Base-by-base conservation (phyloP, 1,140 invertebrate genomes). In the Rhizoglyphus robini region DNA sequence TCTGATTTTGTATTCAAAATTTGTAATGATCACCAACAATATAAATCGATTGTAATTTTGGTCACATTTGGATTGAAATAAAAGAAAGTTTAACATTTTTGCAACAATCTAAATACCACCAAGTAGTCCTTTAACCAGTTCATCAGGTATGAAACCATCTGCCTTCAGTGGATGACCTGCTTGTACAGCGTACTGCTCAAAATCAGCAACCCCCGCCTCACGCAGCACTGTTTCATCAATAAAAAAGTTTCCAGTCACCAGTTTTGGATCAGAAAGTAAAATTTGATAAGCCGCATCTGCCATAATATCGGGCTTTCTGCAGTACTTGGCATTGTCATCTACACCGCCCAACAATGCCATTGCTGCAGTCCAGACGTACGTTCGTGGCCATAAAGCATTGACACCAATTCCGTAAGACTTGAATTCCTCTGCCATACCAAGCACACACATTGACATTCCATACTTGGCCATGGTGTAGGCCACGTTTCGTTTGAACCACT, bases 391-490 rank as follows among this genome's bases (percentile, higher is more conserved):
- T 0, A 99, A 78, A 3, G 94, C 90, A 79, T 99, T 99, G 0
- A 98, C 93, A 38, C 86, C 91, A 69, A 99, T 86, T 65, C 85
- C 81, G 65, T 85, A 81, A 8, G 79, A 75, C 70, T 82, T 84
- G 68, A 96, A 88, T 79, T 99, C 96, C 68, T 88, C 88, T 41
- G 90, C 80, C 90, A 97, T 96, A 38, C 96, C 94, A n/a, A 99
- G 78, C 1, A 89, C 90, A 77, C 92, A 97, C 90, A 98, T 91
- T 0, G 91, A 95, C 96, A 99, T 99, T 20, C 95, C 94, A 74
- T 95, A 98, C 73, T 99, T 99, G 1, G 95, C 88, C 83, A 97
- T 96, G 0, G 95, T 96, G 75, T 98, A 99, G 0, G 92, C 93
- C 8, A 95, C 85, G 78, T 98, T 88, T 70, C 87, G 82, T 63